Evolutionary conservation across 2,797 vertebrate species (phyloP), one percentile per base, ranked within the genome.

Genomic region (Darevskia nairensis): DNA sequence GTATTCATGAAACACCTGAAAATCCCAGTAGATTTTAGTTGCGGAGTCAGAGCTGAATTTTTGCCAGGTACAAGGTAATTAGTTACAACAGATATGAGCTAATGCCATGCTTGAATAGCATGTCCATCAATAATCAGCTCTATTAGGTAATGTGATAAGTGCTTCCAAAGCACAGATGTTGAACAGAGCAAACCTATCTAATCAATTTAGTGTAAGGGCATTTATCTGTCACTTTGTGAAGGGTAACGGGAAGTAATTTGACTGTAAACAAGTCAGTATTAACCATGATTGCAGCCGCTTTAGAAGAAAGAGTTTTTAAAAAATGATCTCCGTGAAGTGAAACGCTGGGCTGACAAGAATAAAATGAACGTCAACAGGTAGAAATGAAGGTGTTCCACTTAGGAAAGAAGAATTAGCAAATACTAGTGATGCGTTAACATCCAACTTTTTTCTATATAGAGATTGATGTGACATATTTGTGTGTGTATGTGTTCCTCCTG

Each of bases 91-190:
- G 64, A 71, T 83, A 83, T 50, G 50, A 77, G 23, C 55, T 64
- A 39, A 86, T 78, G 66, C 41, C 39, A 46, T 86, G 75, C 59
- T 68, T 78, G 27, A 78, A 68, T 44, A 86, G 84, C 59, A 68
- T 35, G 29, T 19, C 64, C n/a, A 64, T 77, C 35, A 44, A 46
- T 46, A 32, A 32, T 41, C 39, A 78, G 8, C 29, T 85, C 61
- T 46, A 68, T 86, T 66, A 78, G 29, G 75, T 78, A 86, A 68
- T 46, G 75, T 46, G 29, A 44, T 84, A 32, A 74, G 71, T 50
- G 10, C 41, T 78, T 68, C 61, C 32, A 44, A 78, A 78, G 29
- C 27, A n/a, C 61, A 46, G 9, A 25, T 68, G 74, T 50, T 68
- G 39, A 68, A 25, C 75, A 78, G 75, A 83, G 32, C 55, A 46